Conservation (phyloP, 2,888 invertebrate species). For the Limnephilus lunatus region DNA sequence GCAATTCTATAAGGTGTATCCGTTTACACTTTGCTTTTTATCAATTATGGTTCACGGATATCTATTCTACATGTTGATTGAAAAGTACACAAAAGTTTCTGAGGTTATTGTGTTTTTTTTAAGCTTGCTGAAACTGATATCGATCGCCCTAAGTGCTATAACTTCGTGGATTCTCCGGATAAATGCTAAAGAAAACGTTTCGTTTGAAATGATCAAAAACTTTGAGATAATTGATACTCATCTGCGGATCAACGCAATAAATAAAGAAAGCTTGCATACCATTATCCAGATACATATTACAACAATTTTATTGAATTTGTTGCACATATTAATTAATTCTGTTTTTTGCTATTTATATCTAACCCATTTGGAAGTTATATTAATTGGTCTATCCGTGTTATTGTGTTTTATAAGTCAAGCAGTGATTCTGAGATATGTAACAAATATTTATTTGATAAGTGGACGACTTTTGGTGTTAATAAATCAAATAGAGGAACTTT, state of each 20-base stretch:
- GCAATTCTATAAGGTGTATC: constrained; percentile 13
- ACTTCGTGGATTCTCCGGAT: constrained; percentile 18
- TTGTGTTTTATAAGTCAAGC: not conserved
- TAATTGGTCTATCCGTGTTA: too few species aligned
- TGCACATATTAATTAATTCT: not conserved
- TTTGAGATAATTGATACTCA: not conserved
- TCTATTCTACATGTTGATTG: too few species aligned
- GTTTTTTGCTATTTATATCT: too few species aligned
- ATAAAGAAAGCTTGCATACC: not conserved
- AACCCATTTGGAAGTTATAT: too few species aligned
- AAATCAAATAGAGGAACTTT: too few species aligned
- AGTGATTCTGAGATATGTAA: too few species aligned
- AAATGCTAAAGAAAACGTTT: not conserved
- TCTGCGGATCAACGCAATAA: not conserved
- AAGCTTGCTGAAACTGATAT: not conserved
- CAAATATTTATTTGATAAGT: too few species aligned
- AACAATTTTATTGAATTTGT: not conserved
- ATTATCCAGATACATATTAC: not conserved
- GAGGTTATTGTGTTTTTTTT: not conserved
- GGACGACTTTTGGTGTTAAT: too few species aligned
- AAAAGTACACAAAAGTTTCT: too few species aligned
- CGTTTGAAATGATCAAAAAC: constrained; percentile 21
- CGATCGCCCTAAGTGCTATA: not conserved
- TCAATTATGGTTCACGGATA: not conserved
- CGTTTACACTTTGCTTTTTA: not conserved